Conservation (phyloP, 2,888 invertebrate species). For the Drosophila anomalata region DNA sequence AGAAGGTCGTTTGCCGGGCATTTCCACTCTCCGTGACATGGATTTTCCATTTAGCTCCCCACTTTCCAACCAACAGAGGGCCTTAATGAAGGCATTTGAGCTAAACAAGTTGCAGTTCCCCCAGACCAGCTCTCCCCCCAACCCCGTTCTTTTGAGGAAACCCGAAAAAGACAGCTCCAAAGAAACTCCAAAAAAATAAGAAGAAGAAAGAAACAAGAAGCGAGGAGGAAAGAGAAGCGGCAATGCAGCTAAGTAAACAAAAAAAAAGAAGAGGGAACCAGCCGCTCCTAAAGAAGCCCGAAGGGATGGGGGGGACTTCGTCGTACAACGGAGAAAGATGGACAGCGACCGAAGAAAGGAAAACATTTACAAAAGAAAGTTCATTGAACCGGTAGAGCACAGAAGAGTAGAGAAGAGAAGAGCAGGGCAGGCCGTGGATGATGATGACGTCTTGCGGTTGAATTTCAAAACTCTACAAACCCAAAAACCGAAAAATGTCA, state of each 20-base stretch:
- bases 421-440: constrained; percentile 15
- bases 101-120: constrained; percentile 48
- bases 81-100: constrained; percentile 71
- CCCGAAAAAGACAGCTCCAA: constrained; percentile 27
- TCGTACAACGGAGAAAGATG: constrained; percentile 31
- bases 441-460: constrained; percentile 42
- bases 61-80: constrained; percentile 22
- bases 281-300: constrained; percentile 27
- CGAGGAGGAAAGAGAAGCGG: constrained; percentile 23
- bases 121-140: not conserved
- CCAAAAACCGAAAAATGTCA: constrained; percentile 18
- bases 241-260: constrained; percentile 75
- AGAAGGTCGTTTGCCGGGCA: constrained; percentile 40
- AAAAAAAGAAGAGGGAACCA: constrained; percentile 34
- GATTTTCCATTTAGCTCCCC: constrained; percentile 54
- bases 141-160: constrained; percentile 34
- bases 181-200: constrained; percentile 51
- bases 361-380: constrained; percentile 77
- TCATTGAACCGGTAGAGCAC: constrained; percentile 64
- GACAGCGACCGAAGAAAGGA: constrained; percentile 49
- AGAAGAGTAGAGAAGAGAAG: not conserved
- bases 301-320: not conserved
- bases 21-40: constrained; percentile 19
- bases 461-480: constrained; percentile 32
- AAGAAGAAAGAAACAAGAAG: constrained; percentile 29